phyloP scores from a whole-genome alignment of 1,140 invertebrate species.

The Drosophila nigrodunni region DNA sequence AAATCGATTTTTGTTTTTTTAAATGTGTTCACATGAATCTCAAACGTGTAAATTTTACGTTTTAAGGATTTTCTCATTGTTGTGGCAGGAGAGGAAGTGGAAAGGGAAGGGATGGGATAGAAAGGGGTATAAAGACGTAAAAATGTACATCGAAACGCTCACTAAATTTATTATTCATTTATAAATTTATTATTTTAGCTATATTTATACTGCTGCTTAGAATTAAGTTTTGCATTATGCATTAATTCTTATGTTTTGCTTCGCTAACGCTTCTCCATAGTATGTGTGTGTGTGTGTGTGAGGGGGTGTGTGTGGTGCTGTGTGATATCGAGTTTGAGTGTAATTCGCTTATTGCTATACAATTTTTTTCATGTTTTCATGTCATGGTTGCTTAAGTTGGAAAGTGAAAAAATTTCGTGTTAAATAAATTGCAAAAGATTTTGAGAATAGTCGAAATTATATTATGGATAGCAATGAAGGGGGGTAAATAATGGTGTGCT shows the following conservation, averaged over 20 bases:
- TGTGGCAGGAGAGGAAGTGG: neutral
- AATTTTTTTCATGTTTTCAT: slow-evolving; percentile 24
- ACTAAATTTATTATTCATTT: slow-evolving; percentile 79
- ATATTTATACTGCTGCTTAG: slow-evolving; percentile 78
- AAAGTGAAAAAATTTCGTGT: slow-evolving; percentile 43
- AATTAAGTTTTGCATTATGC: slow-evolving; percentile 73
- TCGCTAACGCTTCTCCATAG: slow-evolving; percentile 54
- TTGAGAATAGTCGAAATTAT: slow-evolving; percentile 44
- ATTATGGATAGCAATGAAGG: slow-evolving; percentile 42
- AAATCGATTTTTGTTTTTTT: slow-evolving; percentile 44
- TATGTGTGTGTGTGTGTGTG: slow-evolving; percentile 31
- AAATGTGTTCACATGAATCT: slow-evolving; percentile 56
- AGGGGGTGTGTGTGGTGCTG: slow-evolving; percentile 7
- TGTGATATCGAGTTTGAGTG: slow-evolving; percentile 17
- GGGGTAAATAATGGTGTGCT: slow-evolving; percentile 7
- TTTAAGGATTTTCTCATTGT: slow-evolving; percentile 1
- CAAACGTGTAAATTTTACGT: slow-evolving; percentile 33
- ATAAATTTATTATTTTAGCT: slow-evolving; percentile 83
- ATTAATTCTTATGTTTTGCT: slow-evolving; percentile 59
- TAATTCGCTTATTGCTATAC: slow-evolving; percentile 63
- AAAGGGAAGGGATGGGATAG: neutral
- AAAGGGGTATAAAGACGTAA: slow-evolving; percentile 46
- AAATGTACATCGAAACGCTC: slow-evolving; percentile 75
- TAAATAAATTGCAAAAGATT: slow-evolving; percentile 37
- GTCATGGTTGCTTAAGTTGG: slow-evolving; percentile 35